Conservation (phyloP, 2,113 vertebrate genomes). For the Siniperca chuatsi region DNA sequence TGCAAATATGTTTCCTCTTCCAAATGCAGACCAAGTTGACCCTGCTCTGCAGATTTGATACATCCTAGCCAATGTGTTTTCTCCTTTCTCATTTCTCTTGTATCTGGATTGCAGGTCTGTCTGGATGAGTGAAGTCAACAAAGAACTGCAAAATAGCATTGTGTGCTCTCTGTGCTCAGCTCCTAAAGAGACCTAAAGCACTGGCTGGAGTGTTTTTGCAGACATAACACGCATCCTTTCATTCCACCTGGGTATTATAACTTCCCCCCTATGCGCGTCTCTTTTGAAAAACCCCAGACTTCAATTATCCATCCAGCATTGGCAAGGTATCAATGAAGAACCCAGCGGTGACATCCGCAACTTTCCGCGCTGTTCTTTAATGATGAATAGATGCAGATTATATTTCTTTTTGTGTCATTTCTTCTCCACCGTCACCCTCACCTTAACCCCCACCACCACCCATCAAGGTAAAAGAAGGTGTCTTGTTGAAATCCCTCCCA, state of each 20-base stretch:
- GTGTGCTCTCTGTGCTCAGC: conserved; percentile 47
- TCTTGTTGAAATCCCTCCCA: conserved; percentile 74
- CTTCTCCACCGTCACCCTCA: conserved; percentile 45
- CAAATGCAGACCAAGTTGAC: conserved; percentile 3
- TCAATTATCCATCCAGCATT: conserved; percentile 75
- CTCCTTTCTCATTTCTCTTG: conserved; percentile 22
- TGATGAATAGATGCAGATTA: conserved; percentile 84
- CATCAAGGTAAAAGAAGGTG: conserved; percentile 64
- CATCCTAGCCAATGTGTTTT: conserved; percentile 8
- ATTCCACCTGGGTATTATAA: conserved; percentile 73
- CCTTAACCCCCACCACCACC: conserved; percentile 52
- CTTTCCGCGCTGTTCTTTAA: conserved; percentile 75
- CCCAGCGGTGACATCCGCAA: conserved; percentile 76
- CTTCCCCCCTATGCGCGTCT: conserved; percentile 38
- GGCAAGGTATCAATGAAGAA: conserved; percentile 69
- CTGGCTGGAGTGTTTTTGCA: conserved; percentile 70
- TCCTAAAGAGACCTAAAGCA: conserved; percentile 64
- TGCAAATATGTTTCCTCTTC: no score
- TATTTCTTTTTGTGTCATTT: conserved; percentile 72
- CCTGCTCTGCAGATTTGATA: conserved; percentile 12
- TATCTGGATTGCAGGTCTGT: conserved; percentile 47
- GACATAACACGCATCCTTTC: conserved; percentile 71
- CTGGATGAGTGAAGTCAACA: conserved; percentile 50
- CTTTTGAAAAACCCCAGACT: conserved; percentile 72
- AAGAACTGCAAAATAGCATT: conserved; percentile 54